Percentiles rank a stretch among this genome's conserved stretches.
Evolutionary conservation across 1,140 invertebrate genomes (phyloP).

Genomic region (Chrysomallon squamiferum): DNA sequence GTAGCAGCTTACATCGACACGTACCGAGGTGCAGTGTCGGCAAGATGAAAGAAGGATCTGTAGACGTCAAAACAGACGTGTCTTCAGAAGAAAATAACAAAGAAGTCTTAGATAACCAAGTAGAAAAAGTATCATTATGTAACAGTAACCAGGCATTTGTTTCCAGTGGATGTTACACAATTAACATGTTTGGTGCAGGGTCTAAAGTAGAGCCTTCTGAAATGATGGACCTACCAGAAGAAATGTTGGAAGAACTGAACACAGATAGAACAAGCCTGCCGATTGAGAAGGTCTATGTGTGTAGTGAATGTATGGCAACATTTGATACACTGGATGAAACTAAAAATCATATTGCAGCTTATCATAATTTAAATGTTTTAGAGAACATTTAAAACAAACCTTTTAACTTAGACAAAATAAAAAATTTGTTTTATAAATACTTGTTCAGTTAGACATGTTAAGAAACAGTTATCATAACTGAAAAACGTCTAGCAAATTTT

Average conservation of each 20-base stretch:
- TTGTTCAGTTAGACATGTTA: too few relatives aligned
- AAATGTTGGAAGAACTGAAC: too few relatives aligned
- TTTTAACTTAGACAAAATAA: too few relatives aligned
- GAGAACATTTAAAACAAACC: too few relatives aligned
- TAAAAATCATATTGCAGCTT: background rate
- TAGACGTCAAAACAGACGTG: background rate
- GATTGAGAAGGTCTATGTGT: background rate
- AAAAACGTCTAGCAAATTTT: too few relatives aligned
- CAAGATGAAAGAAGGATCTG: background rate
- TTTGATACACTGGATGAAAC: background rate
- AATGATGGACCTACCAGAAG: background rate
- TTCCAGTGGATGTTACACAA: too few relatives aligned
- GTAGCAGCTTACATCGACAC: constrained; percentile 21
- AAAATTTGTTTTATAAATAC: too few relatives aligned
- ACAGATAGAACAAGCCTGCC: background rate
- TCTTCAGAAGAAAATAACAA: background rate
- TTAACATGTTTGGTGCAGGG: too few relatives aligned
- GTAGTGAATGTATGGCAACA: background rate
- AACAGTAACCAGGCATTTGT: too few relatives aligned
- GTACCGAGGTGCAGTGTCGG: background rate
- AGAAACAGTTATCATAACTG: too few relatives aligned
- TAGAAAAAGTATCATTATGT: background rate
- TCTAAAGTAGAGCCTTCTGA: background rate
- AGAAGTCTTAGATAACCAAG: background rate
- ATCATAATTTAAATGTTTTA: background rate